Evolutionary conservation across 64 coral and sea anemone genomes (phyloP).

Genomic region (Actinia tenebrosa): DNA sequence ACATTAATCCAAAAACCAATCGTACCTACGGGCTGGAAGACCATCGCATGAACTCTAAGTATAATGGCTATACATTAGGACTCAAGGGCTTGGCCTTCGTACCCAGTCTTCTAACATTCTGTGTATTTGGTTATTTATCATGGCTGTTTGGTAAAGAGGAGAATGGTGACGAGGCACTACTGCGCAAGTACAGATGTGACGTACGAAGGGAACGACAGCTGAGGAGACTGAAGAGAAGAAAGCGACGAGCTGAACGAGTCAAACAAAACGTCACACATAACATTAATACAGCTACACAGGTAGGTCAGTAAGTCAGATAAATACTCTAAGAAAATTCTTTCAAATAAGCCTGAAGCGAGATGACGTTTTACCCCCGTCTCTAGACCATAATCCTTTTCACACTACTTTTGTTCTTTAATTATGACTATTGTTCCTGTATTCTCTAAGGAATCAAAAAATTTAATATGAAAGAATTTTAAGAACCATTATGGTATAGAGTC

Average conservation of each 20-base stretch:
- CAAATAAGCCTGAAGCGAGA: too few relatives aligned
- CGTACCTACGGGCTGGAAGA: constrained; percentile 68
- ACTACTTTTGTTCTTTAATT: too few relatives aligned
- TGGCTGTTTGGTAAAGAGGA: constrained; percentile 87
- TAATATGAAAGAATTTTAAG: too few relatives aligned
- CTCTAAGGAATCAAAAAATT: too few relatives aligned
- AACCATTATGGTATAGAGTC: too few relatives aligned
- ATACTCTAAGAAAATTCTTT: background rate
- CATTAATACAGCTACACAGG: background rate
- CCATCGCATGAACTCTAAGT: constrained; percentile 63
- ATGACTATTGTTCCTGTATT: too few relatives aligned
- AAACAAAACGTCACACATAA: background rate
- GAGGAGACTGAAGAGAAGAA: constrained; percentile 46
- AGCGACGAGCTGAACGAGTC: constrained; percentile 2
- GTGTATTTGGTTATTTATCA: constrained; percentile 71
- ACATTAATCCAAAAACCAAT: constrained; percentile 79
- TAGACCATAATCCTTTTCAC: too few relatives aligned
- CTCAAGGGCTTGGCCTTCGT: constrained; percentile 78
- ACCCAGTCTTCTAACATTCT: constrained; percentile 64
- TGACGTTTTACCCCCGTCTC: too few relatives aligned
- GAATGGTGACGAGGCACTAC: constrained; percentile 74
- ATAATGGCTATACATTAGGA: constrained; percentile 78
- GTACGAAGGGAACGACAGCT: constrained; percentile 62
- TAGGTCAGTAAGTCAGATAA: background rate
- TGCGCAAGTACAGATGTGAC: constrained; percentile 70